These are phyloP conservation scores for Drosophila infuscata DNA, from an alignment of 2,888 invertebrate species.

Conservation along the genomic window DNA sequence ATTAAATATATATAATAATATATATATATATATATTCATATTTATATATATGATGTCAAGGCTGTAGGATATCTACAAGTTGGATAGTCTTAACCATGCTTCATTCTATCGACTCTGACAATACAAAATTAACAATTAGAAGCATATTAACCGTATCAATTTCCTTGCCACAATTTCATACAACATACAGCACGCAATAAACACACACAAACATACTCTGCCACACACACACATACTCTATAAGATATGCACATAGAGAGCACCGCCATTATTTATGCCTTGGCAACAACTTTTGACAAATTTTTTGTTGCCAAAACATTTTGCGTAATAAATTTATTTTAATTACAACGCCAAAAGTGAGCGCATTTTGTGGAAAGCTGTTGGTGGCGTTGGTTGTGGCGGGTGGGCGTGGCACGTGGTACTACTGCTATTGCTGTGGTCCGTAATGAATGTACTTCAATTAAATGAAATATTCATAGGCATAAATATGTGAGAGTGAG, in stretches of 20 bases:
- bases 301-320: slow-evolving; percentile 76
- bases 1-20: not conserved
- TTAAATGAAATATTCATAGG: slow-evolving; percentile 79
- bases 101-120: not conserved
- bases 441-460: slow-evolving; percentile 77
- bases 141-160: slow-evolving; percentile 59
- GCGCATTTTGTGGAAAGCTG: slow-evolving; percentile 5
- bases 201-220: slow-evolving; percentile 9
- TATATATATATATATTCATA: not conserved
- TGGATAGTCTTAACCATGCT: not conserved
- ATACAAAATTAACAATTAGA: slow-evolving; percentile 60
- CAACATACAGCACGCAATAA: slow-evolving; percentile 50
- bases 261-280: slow-evolving; percentile 67
- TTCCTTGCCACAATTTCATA: slow-evolving; percentile 14
- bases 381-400: not conserved
- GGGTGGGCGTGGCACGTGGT: slow-evolving; percentile 9
- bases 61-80: slow-evolving; percentile 10
- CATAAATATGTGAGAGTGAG: slow-evolving; percentile 65
- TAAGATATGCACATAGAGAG: slow-evolving; percentile 48
- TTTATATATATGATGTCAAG: not conserved
- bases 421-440: slow-evolving; percentile 36
- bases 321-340: slow-evolving; percentile 79
- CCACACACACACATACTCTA: slow-evolving; percentile 9
- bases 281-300: slow-evolving; percentile 76
- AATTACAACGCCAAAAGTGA: slow-evolving; percentile 74